These are phyloP conservation scores for Terebella lapidaria DNA, from an alignment of 2,888 invertebrate species.

Conservation along the genomic window DNA sequence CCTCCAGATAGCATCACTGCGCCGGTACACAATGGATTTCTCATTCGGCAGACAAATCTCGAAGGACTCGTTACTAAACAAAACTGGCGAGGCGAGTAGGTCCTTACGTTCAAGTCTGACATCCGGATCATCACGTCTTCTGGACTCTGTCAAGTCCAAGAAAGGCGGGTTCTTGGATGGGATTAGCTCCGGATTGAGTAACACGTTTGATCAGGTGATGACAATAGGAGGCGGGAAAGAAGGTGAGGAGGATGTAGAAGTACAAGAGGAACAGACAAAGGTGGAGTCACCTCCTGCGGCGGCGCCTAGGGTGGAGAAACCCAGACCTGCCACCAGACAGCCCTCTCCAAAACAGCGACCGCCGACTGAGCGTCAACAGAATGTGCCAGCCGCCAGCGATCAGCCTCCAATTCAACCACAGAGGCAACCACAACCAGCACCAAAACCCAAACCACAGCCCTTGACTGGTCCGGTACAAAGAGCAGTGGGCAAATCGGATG, in stretches of 20 bases:
- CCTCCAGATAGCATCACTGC: no score
- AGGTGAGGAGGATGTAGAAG: neutral
- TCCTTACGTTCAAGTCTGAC: conserved; percentile 20
- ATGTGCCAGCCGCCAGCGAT: no score
- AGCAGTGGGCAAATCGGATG: conserved; percentile 2
- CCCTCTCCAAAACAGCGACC: neutral
- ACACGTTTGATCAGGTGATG: conserved; percentile 20
- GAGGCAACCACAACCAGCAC: neutral
- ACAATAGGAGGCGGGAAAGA: conserved; percentile 16
- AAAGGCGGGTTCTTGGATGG: conserved; percentile 22
- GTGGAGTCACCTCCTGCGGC: neutral
- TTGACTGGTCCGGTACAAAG: no score
- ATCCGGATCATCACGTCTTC: conserved; percentile 21
- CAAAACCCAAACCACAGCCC: no score
- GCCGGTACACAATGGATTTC: no score
- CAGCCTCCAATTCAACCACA: neutral
- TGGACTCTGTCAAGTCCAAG: conserved; percentile 19
- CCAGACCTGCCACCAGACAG: conserved; percentile 1
- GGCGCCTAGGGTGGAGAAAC: neutral
- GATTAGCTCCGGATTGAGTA: conserved; percentile 8
- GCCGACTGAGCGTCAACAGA: neutral
- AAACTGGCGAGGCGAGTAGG: neutral
- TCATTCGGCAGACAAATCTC: conserved; percentile 15
- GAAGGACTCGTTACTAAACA: neutral
- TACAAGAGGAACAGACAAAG: neutral